phyloP scores from a whole-genome alignment of 2,113 vertebrate genomes.

The Vicugna pacos region DNA sequence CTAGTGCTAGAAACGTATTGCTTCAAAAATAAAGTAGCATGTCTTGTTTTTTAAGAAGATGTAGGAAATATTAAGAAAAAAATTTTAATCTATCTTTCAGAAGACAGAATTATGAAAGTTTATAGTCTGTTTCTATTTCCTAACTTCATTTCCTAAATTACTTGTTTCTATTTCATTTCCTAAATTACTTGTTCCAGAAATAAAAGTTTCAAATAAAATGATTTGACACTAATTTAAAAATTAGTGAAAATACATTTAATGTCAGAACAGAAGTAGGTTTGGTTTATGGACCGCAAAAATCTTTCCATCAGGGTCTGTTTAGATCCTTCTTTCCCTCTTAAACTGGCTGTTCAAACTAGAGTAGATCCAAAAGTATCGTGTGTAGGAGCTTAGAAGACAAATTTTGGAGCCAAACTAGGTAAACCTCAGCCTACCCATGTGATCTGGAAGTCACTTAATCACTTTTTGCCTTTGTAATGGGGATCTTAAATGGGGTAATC shows the following conservation, averaged over 20 bases:
- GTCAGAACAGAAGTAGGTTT: background rate
- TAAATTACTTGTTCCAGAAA: conserved; percentile 11
- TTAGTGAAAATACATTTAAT: background rate
- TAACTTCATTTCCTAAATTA: background rate
- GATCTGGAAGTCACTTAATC: background rate
- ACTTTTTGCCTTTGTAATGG: background rate
- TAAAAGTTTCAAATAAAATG: background rate
- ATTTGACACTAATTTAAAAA: background rate
- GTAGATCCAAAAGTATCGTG: background rate
- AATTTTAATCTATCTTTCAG: background rate
- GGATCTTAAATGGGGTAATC: background rate
- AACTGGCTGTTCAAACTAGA: background rate
- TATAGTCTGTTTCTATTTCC: background rate
- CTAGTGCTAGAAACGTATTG: background rate
- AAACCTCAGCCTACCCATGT: background rate
- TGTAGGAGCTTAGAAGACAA: background rate
- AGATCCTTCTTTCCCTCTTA: background rate
- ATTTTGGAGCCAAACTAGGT: background rate
- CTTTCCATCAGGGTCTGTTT: background rate
- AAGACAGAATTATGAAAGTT: background rate
- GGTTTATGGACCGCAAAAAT: background rate
- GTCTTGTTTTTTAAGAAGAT: background rate
- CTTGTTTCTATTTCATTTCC: conserved; percentile 21
- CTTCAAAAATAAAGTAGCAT: background rate
- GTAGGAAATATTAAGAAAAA: background rate